Evolutionary conservation across 2,888 invertebrate genomes (phyloP).

Genomic region (Chrysina gloriosa): DNA sequence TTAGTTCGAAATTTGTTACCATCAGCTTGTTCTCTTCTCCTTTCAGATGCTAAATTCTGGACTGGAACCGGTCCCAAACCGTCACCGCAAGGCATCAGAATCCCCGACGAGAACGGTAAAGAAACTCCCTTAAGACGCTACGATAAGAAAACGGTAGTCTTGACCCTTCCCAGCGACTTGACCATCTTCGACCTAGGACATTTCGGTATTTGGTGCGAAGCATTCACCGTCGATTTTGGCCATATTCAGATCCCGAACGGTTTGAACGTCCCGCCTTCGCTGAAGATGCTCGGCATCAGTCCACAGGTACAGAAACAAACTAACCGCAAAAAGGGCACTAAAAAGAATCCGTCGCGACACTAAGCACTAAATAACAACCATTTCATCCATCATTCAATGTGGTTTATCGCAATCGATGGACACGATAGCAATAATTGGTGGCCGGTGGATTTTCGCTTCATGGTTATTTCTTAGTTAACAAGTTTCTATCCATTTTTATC

Average conservation of each 20-base stretch:
- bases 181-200: constrained; percentile 94
- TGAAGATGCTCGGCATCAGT: constrained; percentile 93
- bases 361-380: constrained; percentile 7
- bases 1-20: not conserved
- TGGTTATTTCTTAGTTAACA: too few relatives aligned
- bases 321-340: constrained; percentile 29
- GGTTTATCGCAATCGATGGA: too few relatives aligned
- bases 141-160: constrained; percentile 87
- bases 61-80: constrained; percentile 86
- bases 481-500: not conserved
- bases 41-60: constrained; percentile 93
- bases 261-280: constrained; percentile 88
- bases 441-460: too few relatives aligned
- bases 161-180: constrained; percentile 88
- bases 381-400: not conserved
- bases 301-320: constrained; percentile 80
- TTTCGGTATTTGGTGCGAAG: constrained; percentile 94
- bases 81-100: constrained; percentile 83
- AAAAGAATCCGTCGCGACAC: constrained; percentile 23
- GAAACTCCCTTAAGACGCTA: constrained; percentile 82
- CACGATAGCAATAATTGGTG: too few relatives aligned
- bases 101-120: constrained; percentile 93
- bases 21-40: constrained; percentile 11
- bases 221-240: constrained; percentile 93
- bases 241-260: constrained; percentile 81